These are phyloP conservation scores for Thamnophis elegans DNA, from an alignment of 2,797 vertebrate species.

Conservation along the genomic window DNA sequence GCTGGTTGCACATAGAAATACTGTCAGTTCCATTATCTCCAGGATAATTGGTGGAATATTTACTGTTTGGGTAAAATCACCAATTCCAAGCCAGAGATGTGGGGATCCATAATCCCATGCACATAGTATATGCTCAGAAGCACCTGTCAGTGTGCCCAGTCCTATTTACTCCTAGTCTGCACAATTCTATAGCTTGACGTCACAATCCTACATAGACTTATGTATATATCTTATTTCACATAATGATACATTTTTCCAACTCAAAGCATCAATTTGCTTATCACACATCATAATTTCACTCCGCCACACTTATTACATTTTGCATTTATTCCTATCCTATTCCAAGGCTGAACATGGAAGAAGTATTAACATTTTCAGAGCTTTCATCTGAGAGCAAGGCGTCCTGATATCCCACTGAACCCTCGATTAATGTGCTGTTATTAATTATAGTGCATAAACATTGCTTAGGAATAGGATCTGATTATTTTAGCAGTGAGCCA, in stretches of 20 bases:
- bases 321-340: background rate
- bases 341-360: background rate
- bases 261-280: background rate
- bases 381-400: background rate
- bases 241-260: background rate
- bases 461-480: background rate
- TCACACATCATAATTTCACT: background rate
- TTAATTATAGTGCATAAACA: background rate
- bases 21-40: background rate
- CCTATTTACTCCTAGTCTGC: background rate
- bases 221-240: background rate
- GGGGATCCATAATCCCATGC: background rate
- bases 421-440: background rate
- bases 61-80: background rate
- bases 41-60: background rate
- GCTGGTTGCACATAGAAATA: background rate
- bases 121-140: background rate
- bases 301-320: background rate
- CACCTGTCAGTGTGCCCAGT: background rate
- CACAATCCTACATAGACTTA: too few relatives aligned
- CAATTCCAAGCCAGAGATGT: background rate
- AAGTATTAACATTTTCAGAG: background rate
- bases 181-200: background rate
- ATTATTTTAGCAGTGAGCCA: background rate
- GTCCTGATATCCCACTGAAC: background rate